Evolutionary conservation across 2,888 invertebrate genomes (phyloP).

Genomic region (Caprella mutica): DNA sequence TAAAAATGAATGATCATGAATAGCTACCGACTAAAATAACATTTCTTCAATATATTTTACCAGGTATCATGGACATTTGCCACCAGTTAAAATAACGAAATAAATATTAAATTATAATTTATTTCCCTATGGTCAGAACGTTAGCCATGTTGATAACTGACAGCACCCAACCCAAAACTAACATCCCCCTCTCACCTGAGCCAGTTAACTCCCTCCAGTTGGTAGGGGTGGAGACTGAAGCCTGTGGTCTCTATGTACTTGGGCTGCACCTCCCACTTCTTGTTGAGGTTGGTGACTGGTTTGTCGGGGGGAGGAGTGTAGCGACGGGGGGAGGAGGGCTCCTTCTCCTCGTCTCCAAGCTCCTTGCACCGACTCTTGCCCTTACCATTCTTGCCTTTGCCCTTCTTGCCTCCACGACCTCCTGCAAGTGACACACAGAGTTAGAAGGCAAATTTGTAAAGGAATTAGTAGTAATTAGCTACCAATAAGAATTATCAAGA

Average conservation of each 20-base stretch:
- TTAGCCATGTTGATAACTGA: no score
- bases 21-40: no score
- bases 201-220: slow-evolving; percentile 97
- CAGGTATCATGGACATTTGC: no score
- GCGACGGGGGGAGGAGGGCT: slow-evolving; percentile 45
- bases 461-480: no score
- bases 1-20: no score
- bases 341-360: slow-evolving; percentile 60
- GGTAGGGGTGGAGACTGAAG: slow-evolving; percentile 93
- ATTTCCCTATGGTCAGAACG: no score
- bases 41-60: no score
- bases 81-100: no score
- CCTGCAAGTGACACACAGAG: no score
- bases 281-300: slow-evolving; percentile 73
- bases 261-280: slow-evolving; percentile 90
- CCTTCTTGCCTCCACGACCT: slow-evolving; percentile 39
- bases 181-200: slow-evolving; percentile 47
- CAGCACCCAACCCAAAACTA: no score
- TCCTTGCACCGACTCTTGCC: slow-evolving; percentile 54
- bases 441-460: no score
- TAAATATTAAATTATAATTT: no score
- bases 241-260: slow-evolving; percentile 56
- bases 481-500: neutral
- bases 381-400: slow-evolving; percentile 40
- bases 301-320: slow-evolving; percentile 80